Evolutionary conservation across 2,113 vertebrate species (phyloP).

Genomic region (Poeciliopsis retropinna): DNA sequence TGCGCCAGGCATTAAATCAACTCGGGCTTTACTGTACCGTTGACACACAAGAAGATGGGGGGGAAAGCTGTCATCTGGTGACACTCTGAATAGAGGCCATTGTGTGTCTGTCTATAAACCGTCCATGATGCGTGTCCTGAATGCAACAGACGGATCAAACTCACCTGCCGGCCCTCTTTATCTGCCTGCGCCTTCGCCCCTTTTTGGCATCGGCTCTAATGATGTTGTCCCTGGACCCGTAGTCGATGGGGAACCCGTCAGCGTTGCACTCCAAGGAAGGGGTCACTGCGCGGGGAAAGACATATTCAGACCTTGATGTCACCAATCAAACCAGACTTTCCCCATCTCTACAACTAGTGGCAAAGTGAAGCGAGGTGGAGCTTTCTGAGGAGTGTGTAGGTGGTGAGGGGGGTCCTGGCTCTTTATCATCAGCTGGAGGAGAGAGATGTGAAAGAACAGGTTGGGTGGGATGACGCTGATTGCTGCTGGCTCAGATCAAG

Average conservation of each 20-base stretch:
- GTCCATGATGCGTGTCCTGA: neutral
- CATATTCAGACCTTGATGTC: neutral
- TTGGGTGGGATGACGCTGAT: neutral
- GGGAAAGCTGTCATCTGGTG: constrained; percentile 5
- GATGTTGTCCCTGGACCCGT: constrained; percentile 78
- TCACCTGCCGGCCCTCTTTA: constrained; percentile 61
- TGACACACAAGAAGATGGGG: constrained; percentile 42
- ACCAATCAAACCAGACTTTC: neutral
- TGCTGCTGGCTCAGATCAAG: neutral
- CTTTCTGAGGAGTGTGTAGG: neutral
- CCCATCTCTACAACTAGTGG: neutral
- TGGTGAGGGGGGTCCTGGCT: too few species aligned
- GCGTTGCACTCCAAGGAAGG: constrained; percentile 72
- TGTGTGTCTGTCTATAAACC: neutral
- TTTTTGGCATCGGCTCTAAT: constrained; percentile 61
- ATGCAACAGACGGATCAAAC: neutral
- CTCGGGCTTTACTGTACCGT: constrained; percentile 36
- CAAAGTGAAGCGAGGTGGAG: neutral
- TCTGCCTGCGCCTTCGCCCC: constrained; percentile 62
- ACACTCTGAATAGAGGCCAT: constrained; percentile 2
- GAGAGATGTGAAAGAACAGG: neutral
- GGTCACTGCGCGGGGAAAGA: constrained; percentile 60
- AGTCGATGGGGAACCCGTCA: constrained; percentile 63
- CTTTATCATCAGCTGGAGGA: neutral
- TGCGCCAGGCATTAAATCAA: constrained; percentile 52